These are phyloP conservation scores for Trematocara caparti DNA, from an alignment of 2,797 vertebrate genomes.

Conservation along the genomic window DNA sequence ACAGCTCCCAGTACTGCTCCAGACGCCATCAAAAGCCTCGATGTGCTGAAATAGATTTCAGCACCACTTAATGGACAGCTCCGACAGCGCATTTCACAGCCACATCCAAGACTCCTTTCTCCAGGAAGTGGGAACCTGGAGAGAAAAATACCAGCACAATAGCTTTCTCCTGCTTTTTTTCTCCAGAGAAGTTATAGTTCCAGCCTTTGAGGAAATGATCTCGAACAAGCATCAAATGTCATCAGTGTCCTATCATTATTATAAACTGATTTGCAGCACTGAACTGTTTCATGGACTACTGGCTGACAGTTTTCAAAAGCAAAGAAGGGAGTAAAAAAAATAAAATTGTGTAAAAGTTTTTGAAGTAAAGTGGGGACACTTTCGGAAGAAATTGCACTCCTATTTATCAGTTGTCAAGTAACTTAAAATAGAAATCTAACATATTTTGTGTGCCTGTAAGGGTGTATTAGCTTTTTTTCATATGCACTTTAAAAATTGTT, in stretches of 20 bases:
- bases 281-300: background rate
- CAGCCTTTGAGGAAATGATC: background rate
- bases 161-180: background rate
- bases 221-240: slow-evolving; percentile 1
- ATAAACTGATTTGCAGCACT: background rate
- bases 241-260: slow-evolving; percentile 8
- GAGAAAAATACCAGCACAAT: slow-evolving; percentile 23
- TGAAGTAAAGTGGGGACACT: background rate
- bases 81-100: slow-evolving; percentile 16
- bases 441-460: background rate
- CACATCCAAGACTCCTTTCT: slow-evolving; percentile 16
- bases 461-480: background rate
- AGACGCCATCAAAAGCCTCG: slow-evolving; percentile 26
- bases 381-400: background rate
- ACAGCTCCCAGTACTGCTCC: slow-evolving; percentile 31
- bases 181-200: background rate
- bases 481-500: background rate
- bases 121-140: background rate
- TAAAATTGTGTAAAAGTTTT: background rate
- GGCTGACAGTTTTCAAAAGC: background rate
- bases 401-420: background rate
- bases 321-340: background rate
- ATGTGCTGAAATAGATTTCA: slow-evolving; percentile 51
- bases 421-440: background rate
- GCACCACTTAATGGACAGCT: slow-evolving; percentile 57